Evolutionary conservation across 2,888 invertebrate species (phyloP), one percentile per base, ranked within the genome.

Genomic region (Macrophya annulata): DNA sequence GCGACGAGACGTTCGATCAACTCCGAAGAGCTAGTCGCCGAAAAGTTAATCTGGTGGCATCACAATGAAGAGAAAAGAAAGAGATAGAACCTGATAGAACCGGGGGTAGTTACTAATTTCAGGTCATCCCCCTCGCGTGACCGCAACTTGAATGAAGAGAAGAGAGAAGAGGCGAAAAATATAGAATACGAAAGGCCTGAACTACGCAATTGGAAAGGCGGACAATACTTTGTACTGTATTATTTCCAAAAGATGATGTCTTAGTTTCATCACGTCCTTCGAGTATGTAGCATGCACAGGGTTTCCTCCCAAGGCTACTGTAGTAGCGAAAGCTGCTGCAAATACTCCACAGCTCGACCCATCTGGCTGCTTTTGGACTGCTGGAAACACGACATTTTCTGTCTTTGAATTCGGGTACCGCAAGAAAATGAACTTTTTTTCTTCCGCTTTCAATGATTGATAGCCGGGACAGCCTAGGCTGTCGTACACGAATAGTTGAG

Each of bases 401-500:
- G 59, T 21, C 6, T 59, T 59, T 10, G 9, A 21, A 17, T 59
- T 17, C 21, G 59, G 59, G 59, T 59, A 59, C 21, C 59, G 59
- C 10, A 17, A 59, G 8, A 10, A 6, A 59, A 59, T 59, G 59
- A n/a, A 59, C n/a, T n/a, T 21, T 59, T n/a, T 59, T 59, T 59
- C 59, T 17, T 59, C 59, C 3, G 17, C 21, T 59, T 0, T 59
- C 59, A 76, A 76, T 10, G n/a, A 21, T 4, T 51, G 25, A 51
- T 51, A 76, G 25, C 51, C 31, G 1, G 8, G 0, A 31, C 76
- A 76, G 48, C 76, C 51, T 43, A 76, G 21, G 51, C 76, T 76
- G 76, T 76, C 51, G 25, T 76, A 76, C 17, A 76, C 77, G 25
- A 51, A 77, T 6, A 77, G 77, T 12, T 25, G 25, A 6, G 77